Base-by-base conservation (phyloP, 2,797 vertebrate genomes). In the Micrastur ruficollis region DNA sequence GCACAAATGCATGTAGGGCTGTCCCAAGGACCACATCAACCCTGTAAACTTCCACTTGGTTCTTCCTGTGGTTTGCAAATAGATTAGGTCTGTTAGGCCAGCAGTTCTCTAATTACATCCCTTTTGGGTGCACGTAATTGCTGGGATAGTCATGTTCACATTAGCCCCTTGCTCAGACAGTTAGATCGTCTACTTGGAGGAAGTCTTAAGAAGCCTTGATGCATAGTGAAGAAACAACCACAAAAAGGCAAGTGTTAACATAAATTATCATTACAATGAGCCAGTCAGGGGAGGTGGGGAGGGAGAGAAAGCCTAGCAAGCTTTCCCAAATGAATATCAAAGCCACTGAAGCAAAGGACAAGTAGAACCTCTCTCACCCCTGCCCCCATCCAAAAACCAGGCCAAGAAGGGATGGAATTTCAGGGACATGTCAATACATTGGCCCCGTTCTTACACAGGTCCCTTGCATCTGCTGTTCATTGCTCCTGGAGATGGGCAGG, bases 1-100 rank as follows among this genome's bases (percentile, higher is more conserved):
- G 18, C n/a, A 25, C 12, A n/a, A 50, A 27, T 36, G 17, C 14
- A 23, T 2, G 0, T 13, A 46, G 9, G 31, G 27, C 7, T 65
- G 23, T 47, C 47, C 42, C 29, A 75, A 42, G 22, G 56, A 46
- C 23, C 26, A 16, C 8, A 6, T n/a, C n/a, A 52, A 58, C 6
- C 29, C 27, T 26, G 21, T 19, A 18, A 81, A 52, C 53, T 40
- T 59, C 27, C 25, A 38, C 12, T 20, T 59, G 25, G 4, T 46
- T 38, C n/a, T 47, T 76, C 21, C 32, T 15, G 13, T 34, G 44
- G 7, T 78, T 46, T 68, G 12, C 25, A 40, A 59, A 32, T 6
- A 68, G 27, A 44, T 38, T 38, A 67, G 8, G 3, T 23, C 23
- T 21, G 2, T 44, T 40, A 36, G 32, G 11, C 14, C 32, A 40